Base-by-base conservation (phyloP, 92 coral and sea anemone species). In the Parazoanthus swiftii region DNA sequence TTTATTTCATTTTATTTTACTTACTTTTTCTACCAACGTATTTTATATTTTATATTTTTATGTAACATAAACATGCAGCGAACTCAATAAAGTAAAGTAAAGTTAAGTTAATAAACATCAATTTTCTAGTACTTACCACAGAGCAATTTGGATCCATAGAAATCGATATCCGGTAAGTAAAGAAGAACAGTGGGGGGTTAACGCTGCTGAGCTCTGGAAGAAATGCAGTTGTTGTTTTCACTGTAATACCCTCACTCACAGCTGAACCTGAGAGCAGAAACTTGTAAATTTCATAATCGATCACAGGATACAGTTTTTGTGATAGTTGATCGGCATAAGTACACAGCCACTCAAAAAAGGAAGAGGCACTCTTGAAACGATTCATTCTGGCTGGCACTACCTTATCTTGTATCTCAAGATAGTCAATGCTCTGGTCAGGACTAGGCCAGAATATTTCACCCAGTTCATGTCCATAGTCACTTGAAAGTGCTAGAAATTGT, bases 401-500 rank as follows among this genome's bases (percentile, higher is more conserved):
- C 33, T 29, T 29, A 29, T 29, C 33, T 29, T 29, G 33, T 29
- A 90, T 67, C 16, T 95, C 95, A 80, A 90, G 93, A 23, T 59
- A 68, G 39, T 89, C 88, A 63, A 73, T 72, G 38, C 89, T 90
- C 54, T 95, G 93, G 74, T 93, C 95, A 29, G 98, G 92, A 75
- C 94, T 93, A 37, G 99, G 99, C 98, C 98, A 97, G 78, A 97
- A 97, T 5, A 97, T 89, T 71, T 94, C 95, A 25, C 98, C 98
- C 15, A 89, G 93, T 44, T 88, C 88, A 86, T 95, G 98, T 14
- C 99, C 98, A 54, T 91, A 96, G 78, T 97, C 93, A 51, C 90
- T 93, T 39, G 98, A 88, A 46, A 97, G 86, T 29, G 99, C 99
- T 88, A 97, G 92, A 77, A 95, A 97, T 76, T 97, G 99, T 80